A percentile compares a stretch with the other conserved stretches of the same genome.
phyloP scores from a whole-genome alignment of 2,113 vertebrate genomes.

The Neolamprologus sp. region DNA sequence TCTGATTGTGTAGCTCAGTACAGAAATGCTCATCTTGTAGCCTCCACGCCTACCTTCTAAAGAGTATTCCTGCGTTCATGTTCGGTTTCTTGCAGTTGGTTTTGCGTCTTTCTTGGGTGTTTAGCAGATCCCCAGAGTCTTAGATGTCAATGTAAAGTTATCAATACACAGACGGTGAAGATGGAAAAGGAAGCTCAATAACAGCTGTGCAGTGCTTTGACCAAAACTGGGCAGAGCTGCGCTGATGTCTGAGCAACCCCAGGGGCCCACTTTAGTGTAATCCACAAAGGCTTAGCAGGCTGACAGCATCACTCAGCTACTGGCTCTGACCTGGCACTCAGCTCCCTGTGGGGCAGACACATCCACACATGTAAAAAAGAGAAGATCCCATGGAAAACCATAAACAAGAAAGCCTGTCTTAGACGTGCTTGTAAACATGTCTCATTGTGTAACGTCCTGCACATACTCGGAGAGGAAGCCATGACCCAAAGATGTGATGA shows the following conservation, averaged over 20 bases:
- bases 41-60: background rate
- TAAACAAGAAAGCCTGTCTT: conserved; percentile 28
- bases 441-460: conserved; percentile 10
- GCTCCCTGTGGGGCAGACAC: conserved; percentile 23
- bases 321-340: conserved; percentile 51
- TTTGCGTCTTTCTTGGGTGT: background rate
- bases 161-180: background rate
- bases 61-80: background rate
- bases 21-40: background rate
- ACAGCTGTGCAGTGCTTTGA: background rate
- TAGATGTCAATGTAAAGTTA: background rate
- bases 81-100: background rate
- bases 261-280: conserved; percentile 55
- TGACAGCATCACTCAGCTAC: conserved; percentile 64
- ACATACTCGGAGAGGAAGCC: background rate
- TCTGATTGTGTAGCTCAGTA: background rate
- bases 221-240: conserved; percentile 29
- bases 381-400: conserved; percentile 27
- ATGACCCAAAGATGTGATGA: background rate
- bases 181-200: background rate
- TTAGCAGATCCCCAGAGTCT: background rate
- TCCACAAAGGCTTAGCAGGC: conserved; percentile 45
- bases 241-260: conserved; percentile 41
- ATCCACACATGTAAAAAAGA: background rate
- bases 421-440: conserved; percentile 38